Conservation (phyloP, 2,888 invertebrate species). For the Troides helena region DNA sequence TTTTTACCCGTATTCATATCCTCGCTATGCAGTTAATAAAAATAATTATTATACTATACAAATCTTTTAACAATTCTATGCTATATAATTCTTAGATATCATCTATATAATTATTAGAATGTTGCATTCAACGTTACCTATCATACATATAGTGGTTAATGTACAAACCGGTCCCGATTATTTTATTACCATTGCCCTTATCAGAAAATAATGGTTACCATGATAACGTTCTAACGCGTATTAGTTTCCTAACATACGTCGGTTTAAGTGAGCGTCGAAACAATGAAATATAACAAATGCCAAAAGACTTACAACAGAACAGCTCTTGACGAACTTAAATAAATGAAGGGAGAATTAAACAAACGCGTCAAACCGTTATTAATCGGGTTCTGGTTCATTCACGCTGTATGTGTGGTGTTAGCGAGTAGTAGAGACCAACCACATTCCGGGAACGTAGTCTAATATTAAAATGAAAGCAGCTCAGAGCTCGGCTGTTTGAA, state of each 20-base stretch:
- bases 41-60: no score
- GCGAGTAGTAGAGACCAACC: constrained; percentile 27
- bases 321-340: constrained; percentile 9
- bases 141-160: not conserved
- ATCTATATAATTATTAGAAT: no score
- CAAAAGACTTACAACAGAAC: constrained; percentile 2
- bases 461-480: constrained; percentile 46
- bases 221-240: not conserved
- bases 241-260: not conserved
- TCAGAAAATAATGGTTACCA: not conserved
- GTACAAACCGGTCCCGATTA: constrained; percentile 7
- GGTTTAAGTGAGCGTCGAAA: constrained; percentile 1
- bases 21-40: no score
- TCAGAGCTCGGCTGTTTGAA: constrained; percentile 25
- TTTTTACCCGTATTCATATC: no score
- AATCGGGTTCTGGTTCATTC: constrained; percentile 25
- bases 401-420: constrained; percentile 15
- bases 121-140: not conserved
- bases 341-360: constrained; percentile 19
- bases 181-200: not conserved
- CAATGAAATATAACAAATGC: constrained; percentile 7
- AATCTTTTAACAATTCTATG: no score
- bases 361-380: constrained; percentile 15
- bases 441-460: constrained; percentile 51
- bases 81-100: no score